Base-by-base conservation (phyloP, 2,113 vertebrate species). In the Mirza zaza region DNA sequence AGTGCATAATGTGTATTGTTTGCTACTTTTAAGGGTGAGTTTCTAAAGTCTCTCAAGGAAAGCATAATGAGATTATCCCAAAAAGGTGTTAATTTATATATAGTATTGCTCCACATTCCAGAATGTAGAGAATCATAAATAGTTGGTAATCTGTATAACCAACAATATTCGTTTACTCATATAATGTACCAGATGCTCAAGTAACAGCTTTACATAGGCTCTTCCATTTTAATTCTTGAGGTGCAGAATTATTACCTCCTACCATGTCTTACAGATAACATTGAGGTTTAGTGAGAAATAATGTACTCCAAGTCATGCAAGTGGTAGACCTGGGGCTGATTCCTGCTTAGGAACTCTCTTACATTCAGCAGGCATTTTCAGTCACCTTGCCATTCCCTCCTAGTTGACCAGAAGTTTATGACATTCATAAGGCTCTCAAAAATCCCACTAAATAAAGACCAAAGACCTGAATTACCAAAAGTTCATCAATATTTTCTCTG, bases 381-480 rank as follows among this genome's bases (percentile, higher is more conserved):
- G 39, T 3, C 34, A 75, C 13, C 2, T 42, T 34, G 59, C 23
- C 39, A 42, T 25, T 71, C 3, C 3, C 45, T 63, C 59, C 2
- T 12, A 82, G 52, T 48, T 87, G 23, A 42, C 17, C 21, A 65
- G 34, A 4, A 87, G 13, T 39, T 34, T 8, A 68, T 79, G 50
- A 70, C 29, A 70, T 65, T 80, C 87, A 80, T 80, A 90, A 80
- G 23, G 1, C 21, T 91, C 29, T 92, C 21, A 34, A 96, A 87
- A 81, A 14, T 34, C 2, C n/a, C 55, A 73, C 18, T 68, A 79
- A 88, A 89, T 85, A 84, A 96, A 95, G 70, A 87, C 12, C 39
- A 79, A 97, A 84, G 34, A 52, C 18, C 50, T 75, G 59, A 92
- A 81, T 92, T 71, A 90, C 91, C 6, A 90, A 87, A 89, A 52